Conservation (phyloP, 2,888 invertebrate species). For the Leptopilina drosophilae region DNA sequence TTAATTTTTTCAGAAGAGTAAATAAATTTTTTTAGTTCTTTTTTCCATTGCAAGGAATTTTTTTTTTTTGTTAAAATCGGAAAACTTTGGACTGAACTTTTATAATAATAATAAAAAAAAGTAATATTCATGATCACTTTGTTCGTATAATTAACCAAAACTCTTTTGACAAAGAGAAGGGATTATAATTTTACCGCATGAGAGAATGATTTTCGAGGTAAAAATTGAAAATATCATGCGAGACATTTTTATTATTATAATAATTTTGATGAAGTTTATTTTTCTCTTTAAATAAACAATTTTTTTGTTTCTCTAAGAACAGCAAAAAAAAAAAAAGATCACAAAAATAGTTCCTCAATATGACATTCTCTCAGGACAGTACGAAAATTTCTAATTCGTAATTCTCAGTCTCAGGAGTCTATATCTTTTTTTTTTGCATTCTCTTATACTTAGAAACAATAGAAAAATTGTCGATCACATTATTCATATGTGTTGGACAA, state of each 20-base stretch:
- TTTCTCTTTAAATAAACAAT: not conserved
- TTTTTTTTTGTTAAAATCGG: not conserved
- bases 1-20: not conserved
- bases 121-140: conserved; percentile 22
- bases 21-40: not conserved
- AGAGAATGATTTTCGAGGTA: conserved; percentile 8
- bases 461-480: not conserved
- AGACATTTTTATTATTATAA: not conserved
- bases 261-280: not conserved
- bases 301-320: not conserved
- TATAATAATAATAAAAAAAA: not conserved
- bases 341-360: not conserved
- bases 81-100: not conserved
- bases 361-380: conserved; percentile 26
- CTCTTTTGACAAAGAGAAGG: conserved; percentile 21
- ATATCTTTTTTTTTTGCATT: not conserved
- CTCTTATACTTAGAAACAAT: conserved; percentile 8
- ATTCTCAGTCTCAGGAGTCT: conserved; percentile 37
- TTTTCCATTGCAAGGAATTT: not conserved
- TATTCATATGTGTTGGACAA: not conserved
- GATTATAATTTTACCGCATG: not conserved
- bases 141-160: conserved; percentile 24
- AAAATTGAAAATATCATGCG: not conserved
- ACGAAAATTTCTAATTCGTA: conserved; percentile 9
- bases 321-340: not conserved